Evolutionary conservation across 2,888 invertebrate species (phyloP), one percentile per base, ranked within the genome.

Genomic region (Rotaria sp.): DNA sequence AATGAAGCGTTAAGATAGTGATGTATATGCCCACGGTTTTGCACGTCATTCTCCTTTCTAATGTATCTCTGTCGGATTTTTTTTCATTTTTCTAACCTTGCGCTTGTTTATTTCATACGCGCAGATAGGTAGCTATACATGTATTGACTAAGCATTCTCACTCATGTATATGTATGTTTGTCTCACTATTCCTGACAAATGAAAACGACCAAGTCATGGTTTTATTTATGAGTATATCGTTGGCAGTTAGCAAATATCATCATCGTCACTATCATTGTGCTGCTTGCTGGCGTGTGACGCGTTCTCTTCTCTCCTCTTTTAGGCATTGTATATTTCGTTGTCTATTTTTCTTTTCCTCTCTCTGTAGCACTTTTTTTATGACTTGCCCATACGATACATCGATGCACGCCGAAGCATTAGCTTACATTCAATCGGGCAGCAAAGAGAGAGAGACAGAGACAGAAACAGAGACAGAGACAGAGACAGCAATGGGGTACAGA

Each of bases 221-320:
- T 67, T 35, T 67, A 35, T 67, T 67, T 67, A 21, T 67, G 67
- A 67, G 35, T 67, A 7, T 67, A 38, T 35, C 67, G 21, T 35
- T 38, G 67, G 13, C 35, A 67, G 67, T 67, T 21, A 35, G 67
- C 67, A 67, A 67, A 67, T 67, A 67, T 67, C 35, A 67, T 59
- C 57, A 30, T 55, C 8, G 11, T 24, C 57, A 57, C n/a, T n/a
- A 35, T 52, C 52, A 52, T 24, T 52, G 52, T 67, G 67, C 35
- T 67, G 67, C 67, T 67, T 67, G 67, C 67, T 67, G 67, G 18
- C 35, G 67, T 67, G 67, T 67, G 67, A 67, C 67, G 67, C 67
- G 67, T 67, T 15, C 67, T 67, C 35, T 38, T 35, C 67, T 67
- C 67, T 35, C 35, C 67, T 67, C 13, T 52, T 67, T 67, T 21